Evolutionary conservation across 2,888 invertebrate genomes (phyloP).

Genomic region (Hemithea aestivaria): DNA sequence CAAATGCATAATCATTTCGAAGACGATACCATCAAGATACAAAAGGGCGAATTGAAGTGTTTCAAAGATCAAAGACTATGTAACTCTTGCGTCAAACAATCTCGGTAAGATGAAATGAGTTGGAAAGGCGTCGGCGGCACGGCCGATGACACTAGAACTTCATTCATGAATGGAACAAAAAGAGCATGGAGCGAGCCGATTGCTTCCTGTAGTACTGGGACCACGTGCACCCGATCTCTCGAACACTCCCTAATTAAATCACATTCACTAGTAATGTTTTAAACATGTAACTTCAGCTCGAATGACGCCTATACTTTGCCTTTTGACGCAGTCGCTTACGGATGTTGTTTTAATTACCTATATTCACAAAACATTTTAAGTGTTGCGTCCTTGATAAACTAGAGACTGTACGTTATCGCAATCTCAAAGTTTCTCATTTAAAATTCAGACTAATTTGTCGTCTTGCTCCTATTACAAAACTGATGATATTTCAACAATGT

Average conservation of each 20-base stretch:
- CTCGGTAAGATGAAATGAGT: conserved; percentile 16
- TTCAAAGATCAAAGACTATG: conserved; percentile 2
- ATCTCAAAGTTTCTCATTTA: neutral
- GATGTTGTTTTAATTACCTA: conserved; percentile 8
- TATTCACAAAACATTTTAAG: conserved; percentile 2
- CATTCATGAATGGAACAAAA: conserved; percentile 50
- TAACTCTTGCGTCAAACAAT: conserved; percentile 12
- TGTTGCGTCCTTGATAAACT: conserved; percentile 1
- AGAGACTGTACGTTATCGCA: neutral
- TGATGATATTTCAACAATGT: conserved; percentile 5
- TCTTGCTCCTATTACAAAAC: conserved; percentile 1
- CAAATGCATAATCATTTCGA: too few species aligned
- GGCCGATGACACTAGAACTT: conserved; percentile 53
- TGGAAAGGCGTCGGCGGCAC: conserved; percentile 27
- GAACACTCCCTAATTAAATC: conserved; percentile 39
- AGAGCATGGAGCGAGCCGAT: conserved; percentile 42
- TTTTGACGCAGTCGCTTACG: conserved; percentile 4
- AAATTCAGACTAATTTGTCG: neutral
- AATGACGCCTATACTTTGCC: conserved; percentile 7
- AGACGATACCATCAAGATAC: too few species aligned
- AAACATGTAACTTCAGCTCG: conserved; percentile 13
- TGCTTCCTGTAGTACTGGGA: conserved; percentile 55
- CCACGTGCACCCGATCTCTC: conserved; percentile 38
- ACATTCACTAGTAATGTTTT: conserved; percentile 36
- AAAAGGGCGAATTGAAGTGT: neutral